Percentiles rank a stretch among this genome's conserved stretches.
Conservation (phyloP, 2,797 vertebrate genomes). For the Aplochiton taeniatus region DNA sequence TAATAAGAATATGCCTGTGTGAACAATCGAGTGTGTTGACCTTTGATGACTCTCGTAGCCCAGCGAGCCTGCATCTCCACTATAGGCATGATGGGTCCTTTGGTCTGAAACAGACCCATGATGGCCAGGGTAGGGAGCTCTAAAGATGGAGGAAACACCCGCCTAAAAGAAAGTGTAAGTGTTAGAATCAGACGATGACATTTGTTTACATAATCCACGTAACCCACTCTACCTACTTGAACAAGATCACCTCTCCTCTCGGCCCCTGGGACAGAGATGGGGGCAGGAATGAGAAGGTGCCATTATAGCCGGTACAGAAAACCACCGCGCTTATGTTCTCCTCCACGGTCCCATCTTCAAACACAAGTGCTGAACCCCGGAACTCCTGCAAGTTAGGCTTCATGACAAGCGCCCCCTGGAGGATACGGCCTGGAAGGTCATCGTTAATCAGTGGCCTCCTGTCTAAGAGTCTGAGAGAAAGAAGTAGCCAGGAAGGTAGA, state of each 20-base stretch:
- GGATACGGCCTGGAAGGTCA: slow-evolving; percentile 74
- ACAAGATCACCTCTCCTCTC: slow-evolving; percentile 61
- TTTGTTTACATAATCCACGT: background rate
- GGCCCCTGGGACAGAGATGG: slow-evolving; percentile 45
- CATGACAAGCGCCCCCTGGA: slow-evolving; percentile 69
- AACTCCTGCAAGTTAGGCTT: slow-evolving; percentile 74
- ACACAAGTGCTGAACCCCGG: slow-evolving; percentile 63
- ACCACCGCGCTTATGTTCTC: slow-evolving; percentile 73
- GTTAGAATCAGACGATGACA: background rate
- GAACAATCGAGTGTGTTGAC: slow-evolving; percentile 49
- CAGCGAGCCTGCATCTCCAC: slow-evolving; percentile 80
- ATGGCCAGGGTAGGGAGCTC: slow-evolving; percentile 74
- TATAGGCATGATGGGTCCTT: slow-evolving; percentile 70
- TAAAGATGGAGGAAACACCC: slow-evolving; percentile 71
- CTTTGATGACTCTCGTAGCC: slow-evolving; percentile 74
- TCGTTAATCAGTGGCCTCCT: slow-evolving; percentile 65
- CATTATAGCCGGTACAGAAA: slow-evolving; percentile 79
- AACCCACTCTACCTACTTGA: slow-evolving; percentile 59
- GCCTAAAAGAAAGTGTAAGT: slow-evolving; percentile 36
- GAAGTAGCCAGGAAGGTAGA: background rate
- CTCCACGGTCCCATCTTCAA: slow-evolving; percentile 74
- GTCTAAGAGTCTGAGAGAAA: slow-evolving; percentile 61
- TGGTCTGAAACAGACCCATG: slow-evolving; percentile 67
- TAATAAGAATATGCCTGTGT: background rate
- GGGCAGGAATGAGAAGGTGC: slow-evolving; percentile 72